Conservation (phyloP, 1,140 invertebrate genomes). For the Eciton burchellii region DNA sequence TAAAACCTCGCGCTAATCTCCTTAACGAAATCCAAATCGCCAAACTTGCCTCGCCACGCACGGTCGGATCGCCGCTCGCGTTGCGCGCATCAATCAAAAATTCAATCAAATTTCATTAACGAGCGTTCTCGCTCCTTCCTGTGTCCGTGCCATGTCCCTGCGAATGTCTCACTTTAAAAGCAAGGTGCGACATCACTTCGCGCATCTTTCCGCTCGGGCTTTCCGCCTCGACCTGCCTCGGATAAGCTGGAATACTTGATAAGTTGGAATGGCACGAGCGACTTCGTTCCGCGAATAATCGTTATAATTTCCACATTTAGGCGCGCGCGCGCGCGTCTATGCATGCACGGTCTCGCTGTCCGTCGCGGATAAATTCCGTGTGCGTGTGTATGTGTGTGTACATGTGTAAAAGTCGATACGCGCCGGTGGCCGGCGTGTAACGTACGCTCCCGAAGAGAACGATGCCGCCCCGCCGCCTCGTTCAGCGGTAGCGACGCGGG, state of each 20-base stretch:
- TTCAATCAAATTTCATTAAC: not conserved
- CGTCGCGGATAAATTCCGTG: conserved; percentile 13
- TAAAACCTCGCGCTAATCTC: not conserved
- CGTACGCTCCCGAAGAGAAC: conserved; percentile 39
- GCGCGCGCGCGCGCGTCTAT: conserved; percentile 53
- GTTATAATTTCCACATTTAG: conserved; percentile 56
- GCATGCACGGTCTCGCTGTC: conserved; percentile 43
- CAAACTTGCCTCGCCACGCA: not conserved
- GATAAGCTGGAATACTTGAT: not conserved
- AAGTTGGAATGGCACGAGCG: conserved; percentile 16
- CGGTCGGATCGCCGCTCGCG: too few species aligned
- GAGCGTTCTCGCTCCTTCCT: too few species aligned
- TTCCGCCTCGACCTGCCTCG: not conserved
- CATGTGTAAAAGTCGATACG: conserved; percentile 55
- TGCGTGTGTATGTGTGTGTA: not conserved
- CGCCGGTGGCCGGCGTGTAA: conserved; percentile 40
- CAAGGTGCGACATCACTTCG: not conserved
- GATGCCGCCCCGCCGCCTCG: conserved; percentile 12
- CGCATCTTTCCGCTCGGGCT: not conserved
- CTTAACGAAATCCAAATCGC: conserved; percentile 7
- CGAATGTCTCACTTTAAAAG: not conserved
- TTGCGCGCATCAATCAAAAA: not conserved
- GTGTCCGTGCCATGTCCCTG: not conserved
- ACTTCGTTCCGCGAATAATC: conserved; percentile 40
- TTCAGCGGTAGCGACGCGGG: not conserved